Evolutionary conservation across 2,797 vertebrate genomes (phyloP).

Genomic region (Pelodytes ibericus): DNA sequence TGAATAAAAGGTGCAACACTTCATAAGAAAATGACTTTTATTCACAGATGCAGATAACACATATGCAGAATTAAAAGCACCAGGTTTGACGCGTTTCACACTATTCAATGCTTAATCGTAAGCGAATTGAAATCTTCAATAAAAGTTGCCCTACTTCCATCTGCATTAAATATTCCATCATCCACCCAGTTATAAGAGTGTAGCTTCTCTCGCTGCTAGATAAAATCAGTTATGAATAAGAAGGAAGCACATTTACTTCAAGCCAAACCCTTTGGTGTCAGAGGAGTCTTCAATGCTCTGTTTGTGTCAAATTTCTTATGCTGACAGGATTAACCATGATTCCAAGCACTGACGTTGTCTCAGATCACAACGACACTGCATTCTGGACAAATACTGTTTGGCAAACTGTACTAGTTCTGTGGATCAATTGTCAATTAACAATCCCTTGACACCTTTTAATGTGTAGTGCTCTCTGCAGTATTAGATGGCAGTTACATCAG

Average conservation of each 20-base stretch:
- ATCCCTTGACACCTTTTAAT: not conserved
- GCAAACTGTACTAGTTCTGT: not conserved
- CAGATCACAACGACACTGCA: constrained; percentile 1
- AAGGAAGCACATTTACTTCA: not conserved
- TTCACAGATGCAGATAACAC: no score
- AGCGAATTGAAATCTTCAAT: no score
- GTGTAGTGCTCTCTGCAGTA: not conserved
- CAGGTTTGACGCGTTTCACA: no score
- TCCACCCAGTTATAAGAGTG: no score
- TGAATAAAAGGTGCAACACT: no score
- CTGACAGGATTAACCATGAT: constrained; percentile 5
- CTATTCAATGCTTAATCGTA: no score
- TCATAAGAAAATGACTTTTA: no score
- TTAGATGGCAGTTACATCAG: not conserved
- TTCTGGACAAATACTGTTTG: constrained; percentile 9
- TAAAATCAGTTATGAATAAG: no score
- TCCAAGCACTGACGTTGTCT: not conserved
- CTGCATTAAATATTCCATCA: no score
- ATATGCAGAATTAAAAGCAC: no score
- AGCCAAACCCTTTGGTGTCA: constrained; percentile 9
- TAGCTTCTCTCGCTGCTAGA: no score
- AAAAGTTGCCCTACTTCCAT: no score
- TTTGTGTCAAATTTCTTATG: constrained; percentile 15
- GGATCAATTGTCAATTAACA: constrained; percentile 32
- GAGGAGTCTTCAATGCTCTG: not conserved